Conservation (phyloP, 2,797 vertebrate species). For the Rachycentron canadum region DNA sequence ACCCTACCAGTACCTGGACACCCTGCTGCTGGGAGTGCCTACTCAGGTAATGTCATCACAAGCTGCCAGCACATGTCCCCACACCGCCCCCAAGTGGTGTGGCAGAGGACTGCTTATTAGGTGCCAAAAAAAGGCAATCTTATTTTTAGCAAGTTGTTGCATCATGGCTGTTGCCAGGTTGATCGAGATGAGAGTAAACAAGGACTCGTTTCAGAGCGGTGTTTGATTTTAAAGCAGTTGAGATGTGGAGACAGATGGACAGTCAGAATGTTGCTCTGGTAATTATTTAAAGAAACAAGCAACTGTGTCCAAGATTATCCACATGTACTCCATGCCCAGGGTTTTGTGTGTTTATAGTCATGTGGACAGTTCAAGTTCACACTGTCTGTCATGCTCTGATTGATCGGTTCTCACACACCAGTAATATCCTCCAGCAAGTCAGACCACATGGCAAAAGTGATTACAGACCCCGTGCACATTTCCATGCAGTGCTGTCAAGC, state of each 20-base stretch:
- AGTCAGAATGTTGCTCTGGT: slow-evolving; percentile 23
- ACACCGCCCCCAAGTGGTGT: slow-evolving; percentile 44
- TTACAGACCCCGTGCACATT: slow-evolving; percentile 49
- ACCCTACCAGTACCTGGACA: slow-evolving; percentile 94
- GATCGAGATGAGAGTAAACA: background rate
- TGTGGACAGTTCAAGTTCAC: slow-evolving; percentile 55
- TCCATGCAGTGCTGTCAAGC: slow-evolving; percentile 17
- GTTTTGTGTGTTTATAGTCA: slow-evolving; percentile 41
- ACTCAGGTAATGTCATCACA: slow-evolving; percentile 88
- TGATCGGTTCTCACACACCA: slow-evolving; percentile 51
- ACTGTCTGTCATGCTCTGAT: slow-evolving; percentile 47
- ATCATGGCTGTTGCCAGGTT: slow-evolving; percentile 7
- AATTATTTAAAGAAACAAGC: slow-evolving; percentile 63
- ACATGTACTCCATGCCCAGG: slow-evolving; percentile 18
- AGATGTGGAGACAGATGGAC: slow-evolving; percentile 25
- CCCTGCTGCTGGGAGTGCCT: slow-evolving; percentile 92
- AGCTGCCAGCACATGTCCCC: background rate
- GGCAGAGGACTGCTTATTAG: slow-evolving; percentile 12
- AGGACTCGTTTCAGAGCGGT: slow-evolving; percentile 21
- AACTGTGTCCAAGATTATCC: slow-evolving; percentile 27
- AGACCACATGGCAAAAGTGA: slow-evolving; percentile 41
- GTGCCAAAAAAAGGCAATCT: background rate
- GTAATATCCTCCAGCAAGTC: slow-evolving; percentile 51
- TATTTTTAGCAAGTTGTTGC: slow-evolving; percentile 23
- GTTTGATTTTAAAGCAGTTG: slow-evolving; percentile 30